Percentiles rank a stretch among this genome's conserved stretches.
Evolutionary conservation across 2,797 vertebrate species (phyloP).

Genomic region (Lepidocolaptes lacrymiger): DNA sequence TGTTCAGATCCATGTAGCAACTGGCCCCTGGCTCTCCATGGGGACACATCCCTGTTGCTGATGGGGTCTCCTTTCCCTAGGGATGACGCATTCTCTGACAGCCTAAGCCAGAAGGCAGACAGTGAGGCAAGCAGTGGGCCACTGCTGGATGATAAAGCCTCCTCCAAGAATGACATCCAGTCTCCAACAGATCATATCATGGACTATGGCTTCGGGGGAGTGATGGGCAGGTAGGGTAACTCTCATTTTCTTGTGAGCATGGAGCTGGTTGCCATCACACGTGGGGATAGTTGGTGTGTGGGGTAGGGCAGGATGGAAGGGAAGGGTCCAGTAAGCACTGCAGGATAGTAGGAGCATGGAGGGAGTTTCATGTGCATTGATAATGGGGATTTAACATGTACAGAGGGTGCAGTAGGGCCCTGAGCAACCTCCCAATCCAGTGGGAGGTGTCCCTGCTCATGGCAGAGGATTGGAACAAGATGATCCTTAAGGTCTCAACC

Average conservation of each 20-base stretch:
- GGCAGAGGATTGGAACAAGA: background rate
- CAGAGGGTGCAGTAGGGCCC: background rate
- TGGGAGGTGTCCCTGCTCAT: background rate
- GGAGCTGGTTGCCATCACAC: accelerated
- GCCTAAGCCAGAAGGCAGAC: slow-evolving; percentile 89
- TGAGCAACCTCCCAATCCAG: background rate
- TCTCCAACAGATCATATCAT: slow-evolving; percentile 90
- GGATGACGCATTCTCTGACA: slow-evolving; percentile 93
- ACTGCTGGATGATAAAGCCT: slow-evolving; percentile 84
- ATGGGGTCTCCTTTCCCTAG: slow-evolving; percentile 69
- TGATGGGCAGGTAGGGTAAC: slow-evolving; percentile 85
- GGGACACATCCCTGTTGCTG: background rate
- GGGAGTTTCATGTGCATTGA: background rate
- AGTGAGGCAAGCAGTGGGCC: slow-evolving; percentile 89
- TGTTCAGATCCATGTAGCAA: accelerated
- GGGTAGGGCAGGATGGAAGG: background rate
- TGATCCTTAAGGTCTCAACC: background rate
- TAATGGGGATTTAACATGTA: background rate
- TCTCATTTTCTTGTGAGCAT: background rate
- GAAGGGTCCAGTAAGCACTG: background rate
- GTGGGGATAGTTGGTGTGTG: background rate
- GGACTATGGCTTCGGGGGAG: slow-evolving; percentile 88
- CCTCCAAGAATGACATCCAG: slow-evolving; percentile 89
- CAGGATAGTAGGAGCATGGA: background rate
- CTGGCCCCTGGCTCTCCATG: background rate